A percentile compares a stretch with the other conserved stretches of the same genome.
phyloP scores from a whole-genome alignment of 2,113 vertebrate genomes.

The Cynopterus brachyotis region DNA sequence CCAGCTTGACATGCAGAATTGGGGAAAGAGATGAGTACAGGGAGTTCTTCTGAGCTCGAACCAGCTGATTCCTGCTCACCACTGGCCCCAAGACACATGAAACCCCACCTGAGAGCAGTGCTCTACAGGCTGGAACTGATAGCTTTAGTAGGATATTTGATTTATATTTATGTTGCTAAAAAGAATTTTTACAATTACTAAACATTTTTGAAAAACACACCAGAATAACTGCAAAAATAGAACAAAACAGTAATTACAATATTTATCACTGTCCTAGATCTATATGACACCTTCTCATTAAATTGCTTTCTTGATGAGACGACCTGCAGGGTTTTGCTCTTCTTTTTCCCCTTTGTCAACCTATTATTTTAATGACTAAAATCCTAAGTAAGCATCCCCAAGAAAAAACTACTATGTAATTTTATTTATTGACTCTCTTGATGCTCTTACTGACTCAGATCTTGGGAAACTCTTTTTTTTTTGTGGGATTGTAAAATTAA shows the following conservation, averaged over 20 bases:
- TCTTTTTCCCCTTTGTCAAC: constrained; percentile 5
- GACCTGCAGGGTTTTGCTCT: constrained; percentile 27
- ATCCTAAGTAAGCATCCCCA: constrained; percentile 20
- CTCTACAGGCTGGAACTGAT: background rate
- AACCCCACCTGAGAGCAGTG: background rate
- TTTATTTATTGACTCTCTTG: constrained; percentile 50
- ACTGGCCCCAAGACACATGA: background rate
- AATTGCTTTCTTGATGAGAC: constrained; percentile 62
- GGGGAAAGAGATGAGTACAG: background rate
- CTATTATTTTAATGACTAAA: constrained; percentile 59
- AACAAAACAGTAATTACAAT: constrained; percentile 37
- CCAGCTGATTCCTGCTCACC: background rate
- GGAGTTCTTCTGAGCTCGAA: background rate
- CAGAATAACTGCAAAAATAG: background rate
- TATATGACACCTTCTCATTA: constrained; percentile 43
- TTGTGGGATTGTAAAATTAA: constrained; percentile 18
- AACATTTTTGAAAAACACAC: constrained; percentile 24
- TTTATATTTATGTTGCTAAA: constrained; percentile 24
- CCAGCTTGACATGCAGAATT: background rate
- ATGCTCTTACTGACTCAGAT: constrained; percentile 18
- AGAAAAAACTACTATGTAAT: constrained; percentile 43
- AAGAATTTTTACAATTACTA: constrained; percentile 4
- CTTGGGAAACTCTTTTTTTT: constrained; percentile 24
- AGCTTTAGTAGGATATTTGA: background rate
- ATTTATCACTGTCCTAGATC: constrained; percentile 38